Evolutionary conservation across 1,140 invertebrate genomes (phyloP), one percentile per base, ranked within the genome.

Genomic region (Lethrus apterus): DNA sequence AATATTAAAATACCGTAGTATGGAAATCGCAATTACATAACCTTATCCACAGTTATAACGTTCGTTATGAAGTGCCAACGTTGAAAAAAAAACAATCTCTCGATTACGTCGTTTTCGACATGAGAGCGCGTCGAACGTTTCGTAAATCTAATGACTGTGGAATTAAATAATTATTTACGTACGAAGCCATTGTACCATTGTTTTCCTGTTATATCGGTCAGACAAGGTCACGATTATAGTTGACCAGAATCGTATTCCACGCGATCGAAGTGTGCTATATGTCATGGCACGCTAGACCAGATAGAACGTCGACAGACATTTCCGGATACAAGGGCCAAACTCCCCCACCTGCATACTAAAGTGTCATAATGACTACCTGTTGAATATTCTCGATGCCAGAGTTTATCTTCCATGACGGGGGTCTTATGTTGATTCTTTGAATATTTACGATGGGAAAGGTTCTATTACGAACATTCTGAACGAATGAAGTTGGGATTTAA

Each of bases 301-400:
- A 44, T 35, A 41, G 43, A 46, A 51, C 43, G 26, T 46, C 34
- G 34, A 46, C 17, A 51, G 49, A 51, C 49, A 46, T 51, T 51
- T 51, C 49, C 49, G 49, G 49, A 51, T 51, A 51, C 46, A 41
- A 35, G 32, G 33, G 34, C 23, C 19, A 15, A 23, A 44, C 43
- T 46, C 36, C 49, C 49, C 44, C 44, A 51, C 49, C 42, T 51
- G 49, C 46, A 51, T 51, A 51, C 49, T 41, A 51, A 51, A 35
- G 49, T 46, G 49, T 46, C 43, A 51, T 51, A 51, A 51, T 51
- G 43, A 51, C 49, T 51, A 51, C 49, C 49, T 51, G 49, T 51
- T 40, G 44, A 33, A 40, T 40, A 21, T 40, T 21, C 36, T 18
- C 24, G 36, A 11, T 20, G 18, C 24, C 14, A 40, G 24, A 40